These are phyloP conservation scores for Sarcophaga peregrina DNA, from an alignment of 1,140 invertebrate species.

Conservation along the genomic window DNA sequence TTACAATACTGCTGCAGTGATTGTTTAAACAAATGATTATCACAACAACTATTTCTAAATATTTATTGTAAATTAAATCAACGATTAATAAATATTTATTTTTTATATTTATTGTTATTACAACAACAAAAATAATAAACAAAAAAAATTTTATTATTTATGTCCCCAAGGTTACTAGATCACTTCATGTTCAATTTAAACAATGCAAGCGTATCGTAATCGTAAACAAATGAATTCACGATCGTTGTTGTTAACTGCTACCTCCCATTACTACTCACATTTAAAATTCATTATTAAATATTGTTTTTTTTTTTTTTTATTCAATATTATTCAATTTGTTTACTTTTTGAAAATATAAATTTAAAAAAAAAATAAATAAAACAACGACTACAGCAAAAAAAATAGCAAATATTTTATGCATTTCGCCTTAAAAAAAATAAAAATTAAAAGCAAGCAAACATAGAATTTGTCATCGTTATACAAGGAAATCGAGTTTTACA, in stretches of 20 bases:
- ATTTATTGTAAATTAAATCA: too few species aligned
- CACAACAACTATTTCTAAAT: too few species aligned
- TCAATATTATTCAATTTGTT: background rate
- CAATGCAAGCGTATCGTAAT: too few species aligned
- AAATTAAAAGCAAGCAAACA: background rate
- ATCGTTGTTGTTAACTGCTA: too few species aligned
- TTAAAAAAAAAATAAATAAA: background rate
- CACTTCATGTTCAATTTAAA: background rate
- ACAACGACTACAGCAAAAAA: background rate
- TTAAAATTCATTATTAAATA: background rate
- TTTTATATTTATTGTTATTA: too few species aligned
- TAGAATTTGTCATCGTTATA: background rate
- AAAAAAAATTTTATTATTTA: slow-evolving; percentile 9
- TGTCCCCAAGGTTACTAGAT: slow-evolving; percentile 6
- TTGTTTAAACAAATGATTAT: too few species aligned
- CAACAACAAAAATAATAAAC: too few species aligned
- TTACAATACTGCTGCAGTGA: too few species aligned
- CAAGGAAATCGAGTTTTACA: background rate
- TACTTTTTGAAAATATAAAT: background rate
- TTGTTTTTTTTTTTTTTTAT: background rate
- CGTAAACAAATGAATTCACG: too few species aligned
- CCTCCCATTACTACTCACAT: background rate
- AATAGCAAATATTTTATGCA: background rate
- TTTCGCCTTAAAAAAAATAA: background rate
- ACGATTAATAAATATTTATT: too few species aligned